Evolutionary conservation across 1,140 invertebrate genomes (phyloP), one percentile per base, ranked within the genome.

Genomic region (Pinna nobilis): DNA sequence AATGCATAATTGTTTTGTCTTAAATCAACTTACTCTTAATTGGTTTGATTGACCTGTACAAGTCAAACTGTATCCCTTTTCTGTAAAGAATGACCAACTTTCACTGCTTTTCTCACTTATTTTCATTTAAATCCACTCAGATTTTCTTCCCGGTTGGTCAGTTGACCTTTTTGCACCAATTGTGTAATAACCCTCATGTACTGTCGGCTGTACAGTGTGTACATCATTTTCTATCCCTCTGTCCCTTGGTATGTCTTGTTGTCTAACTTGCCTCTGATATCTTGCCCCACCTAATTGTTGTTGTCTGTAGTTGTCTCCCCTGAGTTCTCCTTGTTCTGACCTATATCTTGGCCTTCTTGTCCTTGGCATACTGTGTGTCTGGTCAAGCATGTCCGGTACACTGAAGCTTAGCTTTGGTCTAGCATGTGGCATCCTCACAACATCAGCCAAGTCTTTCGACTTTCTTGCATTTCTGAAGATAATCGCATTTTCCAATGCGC

Each of bases 121-220:
- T 13, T 9, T 9, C n/a, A 30, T 13, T 35, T 44, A 72, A 41
- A 72, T 72, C 61, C 63, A 70, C 59, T 60, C 55, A 15, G 70
- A 37, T 32, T 51, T 72, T 41, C 49, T 66, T 9, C 53, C 63
- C 32, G 44, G 57, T 33, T 41, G 51, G 5, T 37, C 51, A 28
- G n/a, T 47, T 33, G 60, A 65, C 66, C 47, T 47, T 53, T 57
- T 57, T 15, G 51, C 66, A 32, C 50, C 39, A 7, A 69, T 69
- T 1, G 66, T 69, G 25, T 57, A 41, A 69, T 69, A 69, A 32
- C 55, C 59, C 33, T 33, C 28, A 44, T 61, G 59, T 15, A 61
- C 30, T 57, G 55, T 57, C 3, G 55, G 55, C n/a, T 30, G 55
- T 7, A 35, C 55, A 11, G 28, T 30, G 28, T 30, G 55, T 15